These are phyloP conservation scores for Invenusta paracnida DNA, from an alignment of 2,888 invertebrate genomes.

Conservation along the genomic window DNA sequence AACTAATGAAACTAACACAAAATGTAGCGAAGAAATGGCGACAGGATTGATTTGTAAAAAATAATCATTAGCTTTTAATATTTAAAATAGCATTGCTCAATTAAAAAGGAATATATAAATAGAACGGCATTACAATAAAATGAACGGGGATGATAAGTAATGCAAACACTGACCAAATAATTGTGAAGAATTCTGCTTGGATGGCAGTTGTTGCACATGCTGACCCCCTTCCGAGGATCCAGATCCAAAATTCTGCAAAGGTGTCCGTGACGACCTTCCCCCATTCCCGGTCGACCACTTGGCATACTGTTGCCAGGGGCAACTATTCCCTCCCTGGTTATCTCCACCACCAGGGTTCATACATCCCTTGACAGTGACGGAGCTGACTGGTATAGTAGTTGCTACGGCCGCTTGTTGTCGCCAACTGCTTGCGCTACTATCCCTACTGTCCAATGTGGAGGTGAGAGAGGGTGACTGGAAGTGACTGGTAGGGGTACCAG, in stretches of 20 bases:
- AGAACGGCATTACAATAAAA: too few relatives aligned
- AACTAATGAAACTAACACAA: too few relatives aligned
- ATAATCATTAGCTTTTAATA: too few relatives aligned
- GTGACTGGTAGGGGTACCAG: not conserved
- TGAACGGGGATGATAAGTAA: too few relatives aligned
- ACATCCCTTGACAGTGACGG: not conserved
- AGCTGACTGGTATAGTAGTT: not conserved
- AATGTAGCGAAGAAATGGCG: too few relatives aligned
- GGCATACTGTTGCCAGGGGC: slow-evolving; percentile 13
- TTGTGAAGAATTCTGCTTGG: not conserved
- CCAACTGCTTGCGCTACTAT: too few relatives aligned
- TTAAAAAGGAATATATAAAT: too few relatives aligned
- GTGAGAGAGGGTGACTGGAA: not conserved
- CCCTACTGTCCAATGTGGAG: not conserved
- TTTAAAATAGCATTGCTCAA: too few relatives aligned
- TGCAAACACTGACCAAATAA: not conserved
- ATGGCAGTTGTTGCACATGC: not conserved
- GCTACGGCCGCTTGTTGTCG: not conserved
- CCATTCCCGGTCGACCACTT: not conserved
- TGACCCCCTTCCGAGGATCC: not conserved
- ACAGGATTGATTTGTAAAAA: too few relatives aligned
- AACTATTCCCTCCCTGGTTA: not conserved
- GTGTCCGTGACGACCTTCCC: not conserved
- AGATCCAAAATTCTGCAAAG: too few relatives aligned
- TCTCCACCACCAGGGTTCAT: not conserved